Evolutionary conservation across 1,140 invertebrate genomes (phyloP), one percentile per base, ranked within the genome.

Genomic region (Colletes latitarsis): DNA sequence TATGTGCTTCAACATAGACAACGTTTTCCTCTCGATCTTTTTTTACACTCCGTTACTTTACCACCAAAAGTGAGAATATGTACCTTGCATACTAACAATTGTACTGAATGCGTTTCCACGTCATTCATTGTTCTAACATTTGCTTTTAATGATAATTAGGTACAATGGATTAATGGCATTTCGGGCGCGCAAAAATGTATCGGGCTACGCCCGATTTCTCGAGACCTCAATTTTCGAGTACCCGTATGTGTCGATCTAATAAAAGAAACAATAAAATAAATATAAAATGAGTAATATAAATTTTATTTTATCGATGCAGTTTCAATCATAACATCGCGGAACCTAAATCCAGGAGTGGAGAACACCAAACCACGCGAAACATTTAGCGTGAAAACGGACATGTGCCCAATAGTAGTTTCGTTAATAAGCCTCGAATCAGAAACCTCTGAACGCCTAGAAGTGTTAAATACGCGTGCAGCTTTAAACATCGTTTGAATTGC

Each of bases 361-460:
- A 21, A 10, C 53, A 9, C 43, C 0, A 55, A 43, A 55, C 39
- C 17, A 10, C 19, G 52, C 39, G 49, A 46, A 67, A 72, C 21
- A 58, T 17, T 21, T 15, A 15, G 1, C 6, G 6, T 53, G 15
- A 6, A 12, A 15, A 6, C 1, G 9, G 39, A 43, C 62, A 21
- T 6, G 17, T 8, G 17, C 14, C 19, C 10, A 21, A 2, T 21
- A 41, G 21, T 10, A 43, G 2, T 39, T 12, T 6, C 43, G 2
- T n/a, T 30, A 57, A 68, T 15, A 6, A 57, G 10, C 52, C 15
- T 6, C 1, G 15, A 43, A 67, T 66, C 3, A 12, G 3, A 4
- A 6, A 14, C n/a, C 4, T 0, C 1, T 14, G 15, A 43, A 17
- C 39, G 6, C 5, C 41, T 4, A 1, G 0, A n/a, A 2, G 0